Conservation (phyloP, 2,888 invertebrate genomes). For the Spisula solida region DNA sequence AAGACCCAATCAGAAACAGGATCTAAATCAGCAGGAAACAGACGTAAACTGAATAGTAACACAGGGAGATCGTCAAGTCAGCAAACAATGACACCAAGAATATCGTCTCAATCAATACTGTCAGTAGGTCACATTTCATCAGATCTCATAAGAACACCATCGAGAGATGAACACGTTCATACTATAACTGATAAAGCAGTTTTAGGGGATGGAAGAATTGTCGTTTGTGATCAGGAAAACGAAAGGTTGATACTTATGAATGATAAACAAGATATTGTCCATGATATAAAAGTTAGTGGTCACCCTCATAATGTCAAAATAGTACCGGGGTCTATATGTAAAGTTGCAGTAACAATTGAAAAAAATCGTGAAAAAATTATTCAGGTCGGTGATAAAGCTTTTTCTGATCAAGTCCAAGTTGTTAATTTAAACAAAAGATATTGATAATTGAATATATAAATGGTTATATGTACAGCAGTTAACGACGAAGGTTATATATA, state of each 20-base stretch:
- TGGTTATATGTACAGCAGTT: conserved; percentile 42
- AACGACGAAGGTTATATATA: conserved; percentile 53
- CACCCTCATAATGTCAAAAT: conserved; percentile 51
- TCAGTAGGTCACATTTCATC: conserved; percentile 33
- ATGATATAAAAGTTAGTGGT: conserved; percentile 24
- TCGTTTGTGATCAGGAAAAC: conserved; percentile 55
- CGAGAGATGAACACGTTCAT: conserved; percentile 17
- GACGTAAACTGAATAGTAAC: neutral
- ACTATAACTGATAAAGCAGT: conserved; percentile 45
- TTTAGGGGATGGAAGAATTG: conserved; percentile 26
- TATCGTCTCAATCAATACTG: conserved; percentile 40
- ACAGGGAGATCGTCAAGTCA: conserved; percentile 4
- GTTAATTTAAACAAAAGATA: conserved; percentile 42
- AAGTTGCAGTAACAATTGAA: conserved; percentile 48
- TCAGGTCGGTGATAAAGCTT: conserved; percentile 14
- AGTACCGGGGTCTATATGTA: neutral
- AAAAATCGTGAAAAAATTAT: conserved; percentile 36
- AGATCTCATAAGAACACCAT: conserved; percentile 19
- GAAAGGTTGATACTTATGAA: conserved; percentile 40
- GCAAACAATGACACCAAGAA: conserved; percentile 22
- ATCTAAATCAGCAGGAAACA: neutral
- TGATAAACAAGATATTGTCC: neutral
- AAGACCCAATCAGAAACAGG: neutral
- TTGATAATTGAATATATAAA: conserved; percentile 28
- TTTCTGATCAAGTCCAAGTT: conserved; percentile 33